A percentile compares a stretch with the other conserved stretches of the same genome.
Conservation (phyloP, 2,113 vertebrate species). For the Recurvirostra avosetta region DNA sequence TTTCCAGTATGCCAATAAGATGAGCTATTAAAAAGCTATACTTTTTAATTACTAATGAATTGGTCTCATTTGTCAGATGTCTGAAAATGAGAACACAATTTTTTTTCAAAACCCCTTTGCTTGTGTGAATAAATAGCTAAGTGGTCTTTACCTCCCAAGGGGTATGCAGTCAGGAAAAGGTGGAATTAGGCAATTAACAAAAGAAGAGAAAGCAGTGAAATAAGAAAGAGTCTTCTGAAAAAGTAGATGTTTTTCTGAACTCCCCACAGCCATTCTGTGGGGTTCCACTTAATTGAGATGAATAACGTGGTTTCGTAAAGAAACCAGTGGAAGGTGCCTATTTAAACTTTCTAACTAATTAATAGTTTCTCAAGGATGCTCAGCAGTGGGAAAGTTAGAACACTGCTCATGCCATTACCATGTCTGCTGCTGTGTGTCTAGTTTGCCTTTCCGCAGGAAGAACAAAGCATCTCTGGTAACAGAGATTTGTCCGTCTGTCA, state of each 20-base stretch:
- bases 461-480: not conserved
- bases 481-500: not conserved
- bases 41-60: constrained; percentile 59
- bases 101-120: constrained; percentile 37
- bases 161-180: constrained; percentile 32
- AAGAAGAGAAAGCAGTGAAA: constrained; percentile 53
- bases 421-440: not conserved
- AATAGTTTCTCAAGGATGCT: constrained; percentile 45
- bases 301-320: not conserved
- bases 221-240: constrained; percentile 33
- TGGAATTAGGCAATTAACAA: constrained; percentile 64
- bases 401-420: not conserved
- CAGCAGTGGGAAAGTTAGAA: not conserved
- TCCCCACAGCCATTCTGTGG: constrained; percentile 39
- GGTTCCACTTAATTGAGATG: constrained; percentile 55
- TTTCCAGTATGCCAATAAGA: not conserved
- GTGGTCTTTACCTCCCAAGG: constrained; percentile 32
- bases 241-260: constrained; percentile 26
- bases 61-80: constrained; percentile 49
- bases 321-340: not conserved
- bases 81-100: constrained; percentile 44
- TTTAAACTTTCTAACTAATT: constrained; percentile 59
- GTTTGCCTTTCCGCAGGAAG: not conserved
- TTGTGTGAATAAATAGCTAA: constrained; percentile 60
- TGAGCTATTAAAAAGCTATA: constrained; percentile 25